phyloP scores from a whole-genome alignment of 1,140 invertebrate genomes.

The Eupeodes corollae region DNA sequence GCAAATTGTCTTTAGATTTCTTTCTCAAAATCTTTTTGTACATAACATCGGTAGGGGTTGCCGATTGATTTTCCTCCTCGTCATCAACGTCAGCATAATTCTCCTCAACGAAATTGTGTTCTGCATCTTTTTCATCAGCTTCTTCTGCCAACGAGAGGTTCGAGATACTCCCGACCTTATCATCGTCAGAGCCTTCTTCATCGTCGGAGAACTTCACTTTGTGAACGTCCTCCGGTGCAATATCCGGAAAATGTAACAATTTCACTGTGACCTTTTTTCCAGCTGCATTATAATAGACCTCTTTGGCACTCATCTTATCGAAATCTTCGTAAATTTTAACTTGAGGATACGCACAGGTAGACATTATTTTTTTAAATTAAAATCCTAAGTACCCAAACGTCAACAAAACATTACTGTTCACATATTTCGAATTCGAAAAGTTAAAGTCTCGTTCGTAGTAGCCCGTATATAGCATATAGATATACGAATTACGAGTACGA shows the following conservation, averaged over 20 bases:
- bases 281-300: constrained; percentile 35
- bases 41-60: background rate
- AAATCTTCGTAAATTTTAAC: constrained; percentile 37
- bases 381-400: too few relatives aligned
- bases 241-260: constrained; percentile 31
- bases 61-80: background rate
- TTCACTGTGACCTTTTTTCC: constrained; percentile 35
- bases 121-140: background rate
- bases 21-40: constrained; percentile 26
- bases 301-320: constrained; percentile 38
- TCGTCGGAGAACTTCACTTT: constrained; percentile 31
- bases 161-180: constrained; percentile 1
- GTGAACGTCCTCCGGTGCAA: constrained; percentile 29
- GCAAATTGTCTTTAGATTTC: constrained; percentile 22
- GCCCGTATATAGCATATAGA: too few relatives aligned
- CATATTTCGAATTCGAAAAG: too few relatives aligned
- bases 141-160: background rate
- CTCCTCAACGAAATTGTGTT: constrained; percentile 5
- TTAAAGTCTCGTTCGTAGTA: too few relatives aligned
- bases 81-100: constrained; percentile 1
- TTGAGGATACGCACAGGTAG: constrained; percentile 17
- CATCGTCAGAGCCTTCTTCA: constrained; percentile 5
- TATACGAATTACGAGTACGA: too few relatives aligned
- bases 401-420: too few relatives aligned
- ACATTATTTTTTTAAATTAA: too few relatives aligned